Percentiles rank a stretch among this genome's conserved stretches.
These are phyloP conservation scores for Heliconius cydno DNA, from an alignment of 2,888 invertebrate species.

Conservation along the genomic window DNA sequence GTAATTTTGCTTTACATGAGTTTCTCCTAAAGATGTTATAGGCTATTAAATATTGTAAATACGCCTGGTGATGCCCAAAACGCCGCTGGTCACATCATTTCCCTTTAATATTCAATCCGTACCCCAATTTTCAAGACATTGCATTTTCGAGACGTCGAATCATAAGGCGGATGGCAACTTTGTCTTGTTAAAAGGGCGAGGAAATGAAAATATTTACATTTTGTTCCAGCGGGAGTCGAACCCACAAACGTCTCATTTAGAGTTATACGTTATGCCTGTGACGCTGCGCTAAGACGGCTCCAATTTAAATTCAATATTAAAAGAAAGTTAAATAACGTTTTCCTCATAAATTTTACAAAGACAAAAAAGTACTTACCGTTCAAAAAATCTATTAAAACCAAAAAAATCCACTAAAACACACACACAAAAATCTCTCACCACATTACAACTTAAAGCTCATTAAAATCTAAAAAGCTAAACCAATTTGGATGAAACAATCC, in stretches of 20 bases:
- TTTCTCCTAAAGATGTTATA: too few relatives aligned
- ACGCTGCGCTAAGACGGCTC: neutral
- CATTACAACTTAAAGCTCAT: neutral
- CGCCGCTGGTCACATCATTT: too few relatives aligned
- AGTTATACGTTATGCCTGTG: neutral
- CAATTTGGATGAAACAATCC: neutral
- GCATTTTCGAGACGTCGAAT: neutral
- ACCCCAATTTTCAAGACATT: neutral
- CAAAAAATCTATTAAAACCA: slow-evolving; percentile 33
- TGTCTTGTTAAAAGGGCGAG: too few relatives aligned
- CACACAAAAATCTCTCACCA: slow-evolving; percentile 19
- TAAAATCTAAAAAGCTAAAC: neutral
- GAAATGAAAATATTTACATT: too few relatives aligned
- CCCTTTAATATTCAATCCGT: too few relatives aligned
- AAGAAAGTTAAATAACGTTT: neutral
- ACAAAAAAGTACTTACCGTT: slow-evolving; percentile 35
- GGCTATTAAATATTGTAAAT: too few relatives aligned
- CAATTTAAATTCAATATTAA: neutral
- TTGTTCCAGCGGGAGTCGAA: neutral
- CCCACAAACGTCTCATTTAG: neutral
- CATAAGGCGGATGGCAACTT: neutral
- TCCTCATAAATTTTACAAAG: neutral
- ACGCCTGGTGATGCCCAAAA: too few relatives aligned
- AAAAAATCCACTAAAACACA: slow-evolving; percentile 30
- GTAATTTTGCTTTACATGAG: too few relatives aligned